A percentile compares a stretch with the other conserved stretches of the same genome.
These are phyloP conservation scores for Brienomyrus brachyistius DNA, from an alignment of 2,113 vertebrate genomes.

Conservation along the genomic window DNA sequence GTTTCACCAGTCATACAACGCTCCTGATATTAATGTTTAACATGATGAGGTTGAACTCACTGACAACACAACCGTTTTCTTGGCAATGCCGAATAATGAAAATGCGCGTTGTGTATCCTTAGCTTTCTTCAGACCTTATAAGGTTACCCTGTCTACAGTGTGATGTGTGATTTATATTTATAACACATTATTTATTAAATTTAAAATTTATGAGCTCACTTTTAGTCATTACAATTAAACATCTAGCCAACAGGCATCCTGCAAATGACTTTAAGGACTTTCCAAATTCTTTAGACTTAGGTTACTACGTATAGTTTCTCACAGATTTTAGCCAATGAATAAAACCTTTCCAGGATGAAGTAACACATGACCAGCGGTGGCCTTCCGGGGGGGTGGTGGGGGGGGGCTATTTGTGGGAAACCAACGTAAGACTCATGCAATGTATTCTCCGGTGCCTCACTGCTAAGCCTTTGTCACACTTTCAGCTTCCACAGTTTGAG, in stretches of 20 bases:
- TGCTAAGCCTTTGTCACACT: neutral
- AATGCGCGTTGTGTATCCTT: neutral
- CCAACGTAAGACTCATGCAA: neutral
- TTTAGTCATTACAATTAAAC: neutral
- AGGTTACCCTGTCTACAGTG: neutral
- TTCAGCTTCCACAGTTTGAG: neutral
- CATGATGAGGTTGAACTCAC: neutral
- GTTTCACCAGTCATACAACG: neutral
- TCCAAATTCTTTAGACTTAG: neutral
- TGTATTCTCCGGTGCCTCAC: neutral
- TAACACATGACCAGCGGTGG: neutral
- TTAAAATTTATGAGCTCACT: neutral
- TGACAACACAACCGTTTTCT: neutral
- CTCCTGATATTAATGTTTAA: neutral
- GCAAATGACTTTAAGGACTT: neutral
- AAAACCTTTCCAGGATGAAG: neutral
- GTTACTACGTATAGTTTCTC: neutral
- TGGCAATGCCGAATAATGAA: neutral
- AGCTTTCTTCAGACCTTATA: neutral
- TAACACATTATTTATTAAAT: neutral
- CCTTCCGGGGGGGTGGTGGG: neutral
- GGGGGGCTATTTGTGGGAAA: neutral
- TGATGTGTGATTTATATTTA: neutral
- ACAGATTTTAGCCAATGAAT: neutral
- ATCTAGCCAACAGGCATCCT: neutral